These are phyloP conservation scores for Hydrotaea cyrtoneurina DNA, from an alignment of 2,888 invertebrate genomes.

Conservation along the genomic window DNA sequence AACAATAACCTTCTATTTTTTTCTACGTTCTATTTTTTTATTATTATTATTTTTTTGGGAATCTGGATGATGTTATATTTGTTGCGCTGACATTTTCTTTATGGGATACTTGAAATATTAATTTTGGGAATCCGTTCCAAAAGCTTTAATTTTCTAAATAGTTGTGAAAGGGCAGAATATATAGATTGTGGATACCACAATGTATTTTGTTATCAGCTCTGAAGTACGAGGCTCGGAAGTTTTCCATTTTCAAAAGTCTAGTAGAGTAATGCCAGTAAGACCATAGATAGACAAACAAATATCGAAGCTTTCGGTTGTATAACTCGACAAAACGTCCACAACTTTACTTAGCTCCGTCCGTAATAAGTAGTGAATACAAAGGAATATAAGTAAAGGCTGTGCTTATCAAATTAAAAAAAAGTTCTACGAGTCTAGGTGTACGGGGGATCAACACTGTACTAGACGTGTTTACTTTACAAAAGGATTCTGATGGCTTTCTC, in stretches of 20 bases:
- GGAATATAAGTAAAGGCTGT: constrained; percentile 17
- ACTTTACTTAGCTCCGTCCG: background rate
- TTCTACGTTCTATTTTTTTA: background rate
- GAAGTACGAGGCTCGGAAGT: no score
- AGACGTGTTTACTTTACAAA: background rate
- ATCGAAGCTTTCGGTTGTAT: background rate
- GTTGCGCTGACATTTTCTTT: background rate
- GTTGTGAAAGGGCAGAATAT: no score
- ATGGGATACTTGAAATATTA: no score
- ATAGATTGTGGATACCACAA: no score
- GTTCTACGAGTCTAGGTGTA: background rate
- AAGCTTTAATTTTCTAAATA: no score
- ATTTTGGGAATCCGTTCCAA: no score
- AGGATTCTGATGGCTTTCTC: background rate
- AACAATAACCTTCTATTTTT: no score
- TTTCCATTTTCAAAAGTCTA: no score
- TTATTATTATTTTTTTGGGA: background rate
- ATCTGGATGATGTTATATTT: background rate
- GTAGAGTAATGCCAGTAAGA: no score
- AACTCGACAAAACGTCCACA: background rate
- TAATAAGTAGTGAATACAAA: background rate
- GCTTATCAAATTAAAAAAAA: constrained; percentile 24
- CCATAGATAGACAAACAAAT: no score
- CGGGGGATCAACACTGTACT: no score
- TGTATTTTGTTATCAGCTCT: no score